Base-by-base conservation (phyloP, 2,888 invertebrate species). In the Tolmerus cingulatus region DNA sequence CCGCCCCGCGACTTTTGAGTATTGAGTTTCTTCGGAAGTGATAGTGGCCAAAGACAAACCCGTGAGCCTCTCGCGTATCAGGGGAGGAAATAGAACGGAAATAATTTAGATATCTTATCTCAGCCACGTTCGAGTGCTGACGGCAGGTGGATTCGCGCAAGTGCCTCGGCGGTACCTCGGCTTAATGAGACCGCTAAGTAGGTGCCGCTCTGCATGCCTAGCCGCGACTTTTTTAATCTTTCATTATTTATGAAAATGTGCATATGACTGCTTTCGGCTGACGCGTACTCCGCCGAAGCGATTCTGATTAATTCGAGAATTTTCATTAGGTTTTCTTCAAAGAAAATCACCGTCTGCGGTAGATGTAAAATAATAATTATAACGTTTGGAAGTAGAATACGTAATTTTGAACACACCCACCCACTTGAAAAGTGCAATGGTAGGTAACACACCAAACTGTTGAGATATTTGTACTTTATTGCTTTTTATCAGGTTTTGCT, bases 31-130 rank as follows among this genome's bases (percentile, higher is more conserved):
- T 51, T 46, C 51, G 51, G 79, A 51, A 79, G 79, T 46, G 79
- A 79, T 79, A 79, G 27, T 30, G 51, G n/a, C 43, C 43, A 46
- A 46, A 46, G 43, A 14, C 79, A 16, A 14, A 79, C 51, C n/a
- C 79, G 79, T 55, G 79, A 79, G 7, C 46, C 30, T 79, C 79
- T 66, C 66, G 66, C 23, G 55, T 79, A 79, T 79, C 79, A 46
- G 5, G 46, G 30, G 55, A 79, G 79, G 79, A 79, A 79, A 79
- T 79, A 79, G 79, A 79, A 79, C 79, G 79, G 79, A 79, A 79
- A 79, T 30, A 79, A 79, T 79, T 79, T 79, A 79, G 79, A 79
- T 79, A 79, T 51, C 79, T 79, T 79, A 79, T 79, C 79, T 46
- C 16, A 14, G 43, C 43, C 78, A 79, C 51, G 27, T 79, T 79